These are phyloP conservation scores for Cichlasoma orientale DNA, from an alignment of 2,797 vertebrate species.

Conservation along the genomic window DNA sequence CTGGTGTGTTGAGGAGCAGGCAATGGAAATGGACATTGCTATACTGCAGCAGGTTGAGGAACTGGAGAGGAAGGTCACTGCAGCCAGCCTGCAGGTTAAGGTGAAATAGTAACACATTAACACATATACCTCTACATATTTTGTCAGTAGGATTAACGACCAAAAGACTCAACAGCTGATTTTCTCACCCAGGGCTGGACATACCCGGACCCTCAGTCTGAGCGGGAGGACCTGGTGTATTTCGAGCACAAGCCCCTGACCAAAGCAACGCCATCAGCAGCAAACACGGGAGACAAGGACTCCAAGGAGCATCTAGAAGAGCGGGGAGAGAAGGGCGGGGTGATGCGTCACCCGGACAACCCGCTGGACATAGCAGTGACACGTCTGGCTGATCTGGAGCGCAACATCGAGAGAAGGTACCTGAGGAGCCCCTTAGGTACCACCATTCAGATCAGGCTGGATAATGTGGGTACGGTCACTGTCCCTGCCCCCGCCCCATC, in stretches of 20 bases:
- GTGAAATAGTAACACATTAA: constrained; percentile 71
- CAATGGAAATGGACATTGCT: constrained; percentile 96
- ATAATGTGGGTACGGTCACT: constrained; percentile 99
- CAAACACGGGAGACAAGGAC: constrained; percentile 79
- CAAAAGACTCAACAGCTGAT: constrained; percentile 2
- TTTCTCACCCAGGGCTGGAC: constrained; percentile 90
- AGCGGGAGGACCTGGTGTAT: constrained; percentile 98
- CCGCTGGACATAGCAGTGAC: constrained; percentile 99
- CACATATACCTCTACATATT: background rate
- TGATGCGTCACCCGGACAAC: constrained; percentile 95
- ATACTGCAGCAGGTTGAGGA: constrained; percentile 98
- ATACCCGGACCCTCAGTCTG: constrained; percentile 93
- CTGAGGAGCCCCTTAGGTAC: constrained; percentile 99
- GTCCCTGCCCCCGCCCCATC: constrained; percentile 99
- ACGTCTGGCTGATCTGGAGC: constrained; percentile 99
- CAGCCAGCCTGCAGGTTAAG: constrained; percentile 98
- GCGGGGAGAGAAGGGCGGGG: constrained; percentile 83
- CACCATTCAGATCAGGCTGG: constrained; percentile 99
- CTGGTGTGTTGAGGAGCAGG: constrained; percentile 99
- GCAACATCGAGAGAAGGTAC: constrained; percentile 99
- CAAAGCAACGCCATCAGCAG: constrained; percentile 76
- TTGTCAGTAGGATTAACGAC: background rate
- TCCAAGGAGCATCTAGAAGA: constrained; percentile 86
- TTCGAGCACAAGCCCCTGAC: constrained; percentile 93
- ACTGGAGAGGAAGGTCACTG: constrained; percentile 95